These are phyloP conservation scores for Morpho achilles DNA, from an alignment of 2,888 invertebrate genomes.

Conservation along the genomic window DNA sequence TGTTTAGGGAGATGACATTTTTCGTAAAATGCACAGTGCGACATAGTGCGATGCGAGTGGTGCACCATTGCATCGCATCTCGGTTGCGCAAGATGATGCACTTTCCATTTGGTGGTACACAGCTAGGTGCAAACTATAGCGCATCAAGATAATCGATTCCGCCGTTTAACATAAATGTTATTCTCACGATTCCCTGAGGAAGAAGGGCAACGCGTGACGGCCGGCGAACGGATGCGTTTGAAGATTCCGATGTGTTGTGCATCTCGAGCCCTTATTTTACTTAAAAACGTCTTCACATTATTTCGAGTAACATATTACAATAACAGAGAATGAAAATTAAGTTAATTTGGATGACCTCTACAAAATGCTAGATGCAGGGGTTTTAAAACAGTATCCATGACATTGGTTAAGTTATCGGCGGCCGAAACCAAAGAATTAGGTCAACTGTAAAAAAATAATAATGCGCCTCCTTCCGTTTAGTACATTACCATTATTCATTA, in stretches of 20 bases:
- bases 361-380: too few species aligned
- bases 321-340: too few species aligned
- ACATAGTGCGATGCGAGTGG: constrained; percentile 22
- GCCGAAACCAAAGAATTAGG: too few species aligned
- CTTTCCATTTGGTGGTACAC: constrained; percentile 58
- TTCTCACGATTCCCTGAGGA: constrained; percentile 70
- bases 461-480: too few species aligned
- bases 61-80: constrained; percentile 35
- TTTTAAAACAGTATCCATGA: too few species aligned
- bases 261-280: not conserved
- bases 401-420: too few species aligned
- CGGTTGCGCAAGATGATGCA: constrained; percentile 59
- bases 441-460: too few species aligned
- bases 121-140: constrained; percentile 38
- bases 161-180: constrained; percentile 66
- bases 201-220: constrained; percentile 57
- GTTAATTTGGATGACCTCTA: too few species aligned
- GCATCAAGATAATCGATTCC: constrained; percentile 68
- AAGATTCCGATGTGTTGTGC: constrained; percentile 46
- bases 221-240: constrained; percentile 60
- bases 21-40: constrained; percentile 12
- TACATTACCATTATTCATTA: too few species aligned
- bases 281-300: not conserved
- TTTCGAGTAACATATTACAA: too few species aligned
- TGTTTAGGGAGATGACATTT: constrained; percentile 4